Percentiles rank a stretch among this genome's conserved stretches.
These are phyloP conservation scores for Centrocercus urophasianus DNA, from an alignment of 2,113 vertebrate species.

Conservation along the genomic window DNA sequence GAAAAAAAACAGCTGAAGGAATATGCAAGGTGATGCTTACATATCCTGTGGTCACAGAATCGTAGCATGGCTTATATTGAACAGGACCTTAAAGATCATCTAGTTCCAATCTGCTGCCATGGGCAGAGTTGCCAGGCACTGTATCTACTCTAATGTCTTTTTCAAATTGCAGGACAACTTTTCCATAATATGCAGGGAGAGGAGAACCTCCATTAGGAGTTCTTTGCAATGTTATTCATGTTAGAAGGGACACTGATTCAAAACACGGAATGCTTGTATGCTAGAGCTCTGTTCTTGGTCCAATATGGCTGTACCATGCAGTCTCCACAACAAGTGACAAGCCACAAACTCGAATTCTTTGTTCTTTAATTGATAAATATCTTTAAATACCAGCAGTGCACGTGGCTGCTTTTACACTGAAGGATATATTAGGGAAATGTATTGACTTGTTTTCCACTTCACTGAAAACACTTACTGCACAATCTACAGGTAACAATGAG, in stretches of 20 bases:
- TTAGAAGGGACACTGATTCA: background rate
- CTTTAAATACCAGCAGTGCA: background rate
- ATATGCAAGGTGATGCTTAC: background rate
- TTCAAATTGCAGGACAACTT: background rate
- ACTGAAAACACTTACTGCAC: background rate
- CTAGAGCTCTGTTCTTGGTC: background rate
- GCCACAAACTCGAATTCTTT: background rate
- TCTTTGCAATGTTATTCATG: background rate
- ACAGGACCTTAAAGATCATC: no score
- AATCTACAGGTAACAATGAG: conserved; percentile 1
- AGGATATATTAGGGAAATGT: background rate
- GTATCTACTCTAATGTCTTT: background rate
- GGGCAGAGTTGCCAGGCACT: no score
- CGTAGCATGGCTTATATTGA: no score
- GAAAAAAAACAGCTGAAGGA: background rate
- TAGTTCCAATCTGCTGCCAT: no score
- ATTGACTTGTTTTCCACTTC: conserved; percentile 11
- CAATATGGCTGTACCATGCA: background rate
- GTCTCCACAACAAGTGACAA: background rate
- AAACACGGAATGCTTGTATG: background rate
- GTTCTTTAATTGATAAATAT: background rate
- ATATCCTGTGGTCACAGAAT: background rate
- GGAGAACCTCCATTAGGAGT: background rate
- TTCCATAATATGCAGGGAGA: background rate
- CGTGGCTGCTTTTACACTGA: background rate